Conservation (phyloP, 2,888 invertebrate genomes). For the Ischnus inquisitorius region DNA sequence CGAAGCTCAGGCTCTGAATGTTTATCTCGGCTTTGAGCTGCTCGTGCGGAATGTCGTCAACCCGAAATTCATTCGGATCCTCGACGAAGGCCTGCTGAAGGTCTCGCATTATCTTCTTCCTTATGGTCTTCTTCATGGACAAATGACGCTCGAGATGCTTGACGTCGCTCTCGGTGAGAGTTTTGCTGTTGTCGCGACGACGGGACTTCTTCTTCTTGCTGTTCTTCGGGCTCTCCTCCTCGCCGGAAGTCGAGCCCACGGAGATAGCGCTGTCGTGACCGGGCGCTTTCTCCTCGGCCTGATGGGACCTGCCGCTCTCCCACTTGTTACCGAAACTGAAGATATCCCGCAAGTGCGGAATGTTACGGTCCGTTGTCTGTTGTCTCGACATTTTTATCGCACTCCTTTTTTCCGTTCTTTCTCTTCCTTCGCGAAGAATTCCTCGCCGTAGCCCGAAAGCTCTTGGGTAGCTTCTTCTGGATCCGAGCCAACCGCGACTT, state of each 20-base stretch:
- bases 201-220: constrained; percentile 88
- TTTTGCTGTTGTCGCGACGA: constrained; percentile 90
- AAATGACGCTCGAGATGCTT: constrained; percentile 93
- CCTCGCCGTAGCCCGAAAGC: background rate
- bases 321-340: constrained; percentile 88
- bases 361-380: constrained; percentile 90
- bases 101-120: constrained; percentile 94
- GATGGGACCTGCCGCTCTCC: constrained; percentile 78
- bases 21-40: constrained; percentile 90
- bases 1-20: constrained; percentile 89
- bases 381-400: constrained; percentile 78
- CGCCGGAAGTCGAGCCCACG: constrained; percentile 84
- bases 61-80: constrained; percentile 91
- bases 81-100: constrained; percentile 92
- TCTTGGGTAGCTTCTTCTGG: constrained; percentile 10
- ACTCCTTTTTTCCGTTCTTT: no score
- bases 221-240: constrained; percentile 85
- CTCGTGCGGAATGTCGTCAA: constrained; percentile 90
- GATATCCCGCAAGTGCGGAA: constrained; percentile 92
- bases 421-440: background rate
- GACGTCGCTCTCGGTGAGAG: constrained; percentile 89
- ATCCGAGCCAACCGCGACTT: constrained; percentile 34
- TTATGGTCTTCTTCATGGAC: constrained; percentile 95
- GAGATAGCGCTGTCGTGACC: constrained; percentile 85
- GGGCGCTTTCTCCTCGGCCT: constrained; percentile 81